A percentile compares a stretch with the other conserved stretches of the same genome.
phyloP scores from a whole-genome alignment of 2,113 vertebrate genomes.

The Cyanistes caeruleus region DNA sequence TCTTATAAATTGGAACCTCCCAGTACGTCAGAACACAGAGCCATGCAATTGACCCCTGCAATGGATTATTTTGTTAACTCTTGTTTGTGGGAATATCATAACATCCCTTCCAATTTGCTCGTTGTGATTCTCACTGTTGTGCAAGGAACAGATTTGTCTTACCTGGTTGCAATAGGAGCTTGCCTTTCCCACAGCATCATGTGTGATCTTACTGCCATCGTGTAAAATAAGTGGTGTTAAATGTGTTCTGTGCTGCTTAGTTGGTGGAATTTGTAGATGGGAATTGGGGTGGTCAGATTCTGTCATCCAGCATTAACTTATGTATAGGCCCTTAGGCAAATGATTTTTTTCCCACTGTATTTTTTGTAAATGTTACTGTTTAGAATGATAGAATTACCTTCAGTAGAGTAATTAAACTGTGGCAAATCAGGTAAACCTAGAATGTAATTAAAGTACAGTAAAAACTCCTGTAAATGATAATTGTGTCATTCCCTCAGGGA shows the following conservation, averaged over 20 bases:
- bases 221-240: not conserved
- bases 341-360: not conserved
- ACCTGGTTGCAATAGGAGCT: not conserved
- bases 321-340: not conserved
- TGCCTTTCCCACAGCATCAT: rapidly evolving
- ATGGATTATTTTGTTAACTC: not conserved
- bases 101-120: not conserved
- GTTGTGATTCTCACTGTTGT: not conserved
- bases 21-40: not conserved
- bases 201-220: rapidly evolving
- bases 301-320: not conserved
- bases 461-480: slow-evolving; percentile 1
- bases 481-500: not conserved
- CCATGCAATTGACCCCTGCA: not conserved
- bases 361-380: not conserved
- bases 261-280: not conserved
- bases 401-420: slow-evolving; percentile 15
- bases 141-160: not conserved
- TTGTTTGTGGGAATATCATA: not conserved
- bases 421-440: not conserved
- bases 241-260: not conserved
- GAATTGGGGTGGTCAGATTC: not conserved
- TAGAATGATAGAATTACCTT: not conserved
- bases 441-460: not conserved
- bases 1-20: not conserved